Evolutionary conservation across 2,888 invertebrate species (phyloP), one percentile per base, ranked within the genome.

Genomic region (Diarsia dahlii): DNA sequence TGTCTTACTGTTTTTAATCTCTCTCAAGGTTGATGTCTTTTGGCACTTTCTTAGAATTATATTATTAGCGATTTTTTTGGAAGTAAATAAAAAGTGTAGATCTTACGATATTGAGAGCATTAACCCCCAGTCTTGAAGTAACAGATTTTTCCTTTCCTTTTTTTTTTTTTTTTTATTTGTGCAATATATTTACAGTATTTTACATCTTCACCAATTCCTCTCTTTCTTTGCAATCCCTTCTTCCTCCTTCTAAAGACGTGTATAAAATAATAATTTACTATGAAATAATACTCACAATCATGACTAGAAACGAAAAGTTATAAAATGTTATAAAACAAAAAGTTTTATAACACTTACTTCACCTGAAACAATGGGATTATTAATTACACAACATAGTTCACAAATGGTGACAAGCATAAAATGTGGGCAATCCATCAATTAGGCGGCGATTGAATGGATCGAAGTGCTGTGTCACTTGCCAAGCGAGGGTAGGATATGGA

Each of bases 381-480:
- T n/a, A n/a, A n/a, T n/a, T 54, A 74, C 60, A 68, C 48, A 78
- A 87, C 65, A 63, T 52, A 58, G 63, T 71, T 39, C 28, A 34
- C 62, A 50, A 69, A 70, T 56, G 34, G 68, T 77, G 62, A 77
- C 73, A 69, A 60, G 34, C 71, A 58, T 74, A 76, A 79, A 83
- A 78, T 74, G 68, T 74, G 63, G 87, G 77, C 82, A 79, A 81
- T 86, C 71, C 70, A 86, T 84, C 76, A 80, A 80, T 82, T 85
- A 73, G 70, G 64, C 46, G 64, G 64, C 73, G 58, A 85, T 79
- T 84, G 84, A 88, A 86, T 80, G 67, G 63, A 77, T 88, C 70
- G 71, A 84, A 76, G 74, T 67, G 78, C 68, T 84, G 74, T 80
- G 78, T 79, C 77, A 79, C 78, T 79, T 81, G 88, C 87, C 88